A percentile compares a stretch with the other conserved stretches of the same genome.
These are phyloP conservation scores for Teleogryllus oceanicus DNA, from an alignment of 2,888 invertebrate genomes.

Conservation along the genomic window DNA sequence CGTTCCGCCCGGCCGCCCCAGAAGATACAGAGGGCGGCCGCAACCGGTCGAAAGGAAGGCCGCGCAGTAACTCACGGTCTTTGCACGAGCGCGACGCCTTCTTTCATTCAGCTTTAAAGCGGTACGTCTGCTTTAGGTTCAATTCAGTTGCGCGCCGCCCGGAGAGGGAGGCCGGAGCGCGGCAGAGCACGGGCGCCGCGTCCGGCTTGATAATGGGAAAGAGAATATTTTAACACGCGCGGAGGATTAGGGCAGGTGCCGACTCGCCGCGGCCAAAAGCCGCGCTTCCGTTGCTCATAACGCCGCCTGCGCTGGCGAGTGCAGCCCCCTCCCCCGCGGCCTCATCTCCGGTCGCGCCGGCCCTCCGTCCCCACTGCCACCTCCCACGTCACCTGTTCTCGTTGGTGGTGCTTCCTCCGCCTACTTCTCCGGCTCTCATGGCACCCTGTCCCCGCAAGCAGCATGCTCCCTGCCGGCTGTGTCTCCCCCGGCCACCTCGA, in stretches of 20 bases:
- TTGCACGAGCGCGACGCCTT: not conserved
- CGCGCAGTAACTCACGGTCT: not conserved
- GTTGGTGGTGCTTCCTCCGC: not conserved
- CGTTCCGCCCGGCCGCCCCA: not conserved
- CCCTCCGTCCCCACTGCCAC: too few species aligned
- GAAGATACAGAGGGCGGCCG: not conserved
- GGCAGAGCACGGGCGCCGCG: too few species aligned
- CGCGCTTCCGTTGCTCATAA: too few species aligned
- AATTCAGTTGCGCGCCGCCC: not conserved
- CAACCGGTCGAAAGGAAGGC: not conserved
- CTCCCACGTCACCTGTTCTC: too few species aligned
- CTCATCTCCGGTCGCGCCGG: too few species aligned
- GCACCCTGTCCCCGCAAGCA: too few species aligned
- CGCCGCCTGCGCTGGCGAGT: not conserved
- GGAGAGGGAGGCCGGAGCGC: not conserved
- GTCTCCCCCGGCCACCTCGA: not conserved
- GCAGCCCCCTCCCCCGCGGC: too few species aligned
- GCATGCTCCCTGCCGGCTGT: too few species aligned
- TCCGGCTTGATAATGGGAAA: too few species aligned
- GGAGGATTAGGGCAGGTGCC: too few species aligned
- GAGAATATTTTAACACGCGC: too few species aligned
- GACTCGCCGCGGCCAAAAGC: too few species aligned
- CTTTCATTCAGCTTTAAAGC: constrained; percentile 18
- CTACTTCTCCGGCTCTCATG: not conserved
- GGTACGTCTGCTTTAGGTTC: not conserved